A percentile compares a stretch with the other conserved stretches of the same genome.
These are phyloP conservation scores for Phyllotreta cruciferae DNA, from an alignment of 2,888 invertebrate genomes.

Conservation along the genomic window DNA sequence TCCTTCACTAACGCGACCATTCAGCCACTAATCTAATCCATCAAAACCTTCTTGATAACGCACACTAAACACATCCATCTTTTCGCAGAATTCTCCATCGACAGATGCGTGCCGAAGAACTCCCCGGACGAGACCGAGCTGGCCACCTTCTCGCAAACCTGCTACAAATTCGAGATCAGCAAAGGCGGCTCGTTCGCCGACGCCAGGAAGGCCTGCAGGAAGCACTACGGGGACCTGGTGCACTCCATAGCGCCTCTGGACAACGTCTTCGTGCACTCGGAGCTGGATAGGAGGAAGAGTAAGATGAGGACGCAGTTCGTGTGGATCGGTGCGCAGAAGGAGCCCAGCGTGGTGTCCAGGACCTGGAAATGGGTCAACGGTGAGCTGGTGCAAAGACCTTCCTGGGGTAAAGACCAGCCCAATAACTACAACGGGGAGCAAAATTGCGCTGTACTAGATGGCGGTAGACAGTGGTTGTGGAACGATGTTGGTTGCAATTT, in stretches of 20 bases:
- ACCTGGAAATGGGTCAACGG: constrained; percentile 93
- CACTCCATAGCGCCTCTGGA: constrained; percentile 68
- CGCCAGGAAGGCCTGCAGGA: constrained; percentile 76
- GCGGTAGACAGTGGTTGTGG: constrained; percentile 90
- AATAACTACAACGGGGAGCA: constrained; percentile 96
- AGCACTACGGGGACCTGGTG: constrained; percentile 72
- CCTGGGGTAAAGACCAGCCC: constrained; percentile 94
- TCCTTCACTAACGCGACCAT: too few relatives aligned
- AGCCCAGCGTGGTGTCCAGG: constrained; percentile 80
- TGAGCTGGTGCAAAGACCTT: constrained; percentile 79
- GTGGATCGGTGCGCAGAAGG: constrained; percentile 91
- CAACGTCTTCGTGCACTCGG: constrained; percentile 74
- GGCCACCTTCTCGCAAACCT: constrained; percentile 83
- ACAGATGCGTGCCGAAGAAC: constrained; percentile 78
- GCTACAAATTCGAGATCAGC: constrained; percentile 86
- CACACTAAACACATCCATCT: not conserved
- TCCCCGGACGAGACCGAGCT: constrained; percentile 81
- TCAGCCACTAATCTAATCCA: too few relatives aligned
- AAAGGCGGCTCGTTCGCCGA: constrained; percentile 84
- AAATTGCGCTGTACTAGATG: constrained; percentile 93
- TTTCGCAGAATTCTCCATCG: constrained; percentile 79
- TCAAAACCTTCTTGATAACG: not conserved
- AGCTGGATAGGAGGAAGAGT: constrained; percentile 80
- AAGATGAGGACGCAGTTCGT: constrained; percentile 84
- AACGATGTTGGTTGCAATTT: constrained; percentile 94